Conservation (phyloP, 2,113 vertebrate species). For the Catharus bicknelli region DNA sequence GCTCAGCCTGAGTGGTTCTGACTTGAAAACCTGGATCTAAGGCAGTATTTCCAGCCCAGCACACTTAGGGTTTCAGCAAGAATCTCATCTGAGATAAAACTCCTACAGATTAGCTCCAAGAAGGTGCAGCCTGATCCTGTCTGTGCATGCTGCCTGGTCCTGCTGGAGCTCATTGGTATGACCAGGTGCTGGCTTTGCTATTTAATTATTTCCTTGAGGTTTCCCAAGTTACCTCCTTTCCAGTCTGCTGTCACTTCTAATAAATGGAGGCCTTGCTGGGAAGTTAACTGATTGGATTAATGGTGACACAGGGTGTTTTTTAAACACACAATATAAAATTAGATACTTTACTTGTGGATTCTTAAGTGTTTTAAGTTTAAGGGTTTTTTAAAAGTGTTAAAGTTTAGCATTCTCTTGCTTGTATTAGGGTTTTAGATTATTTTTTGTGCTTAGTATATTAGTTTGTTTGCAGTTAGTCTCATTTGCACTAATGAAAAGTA, state of each 20-base stretch:
- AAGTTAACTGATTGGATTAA: not conserved
- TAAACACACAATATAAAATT: conserved; percentile 23
- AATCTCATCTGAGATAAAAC: not conserved
- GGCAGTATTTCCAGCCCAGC: not conserved
- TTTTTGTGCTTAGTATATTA: not conserved
- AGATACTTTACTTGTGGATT: not conserved
- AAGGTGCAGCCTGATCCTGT: not conserved
- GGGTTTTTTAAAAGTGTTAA: not conserved
- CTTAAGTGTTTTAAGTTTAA: not conserved
- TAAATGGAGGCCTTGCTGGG: not conserved
- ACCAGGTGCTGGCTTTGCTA: not conserved
- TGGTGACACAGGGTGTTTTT: conserved; percentile 16
- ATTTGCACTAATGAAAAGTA: not conserved
- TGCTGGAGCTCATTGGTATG: not conserved
- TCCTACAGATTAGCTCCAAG: not conserved
- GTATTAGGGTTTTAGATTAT: not conserved
- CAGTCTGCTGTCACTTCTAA: conserved; percentile 1
- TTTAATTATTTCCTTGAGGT: not conserved
- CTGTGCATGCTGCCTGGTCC: not conserved
- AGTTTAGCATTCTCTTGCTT: not conserved
- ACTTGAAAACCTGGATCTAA: not conserved
- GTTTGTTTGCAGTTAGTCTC: not conserved
- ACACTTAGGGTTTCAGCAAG: not conserved
- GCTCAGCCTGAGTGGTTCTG: not conserved
- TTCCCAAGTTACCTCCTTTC: not conserved